Conservation (phyloP, 1,140 invertebrate genomes). For the Leptinotarsa lineolata region DNA sequence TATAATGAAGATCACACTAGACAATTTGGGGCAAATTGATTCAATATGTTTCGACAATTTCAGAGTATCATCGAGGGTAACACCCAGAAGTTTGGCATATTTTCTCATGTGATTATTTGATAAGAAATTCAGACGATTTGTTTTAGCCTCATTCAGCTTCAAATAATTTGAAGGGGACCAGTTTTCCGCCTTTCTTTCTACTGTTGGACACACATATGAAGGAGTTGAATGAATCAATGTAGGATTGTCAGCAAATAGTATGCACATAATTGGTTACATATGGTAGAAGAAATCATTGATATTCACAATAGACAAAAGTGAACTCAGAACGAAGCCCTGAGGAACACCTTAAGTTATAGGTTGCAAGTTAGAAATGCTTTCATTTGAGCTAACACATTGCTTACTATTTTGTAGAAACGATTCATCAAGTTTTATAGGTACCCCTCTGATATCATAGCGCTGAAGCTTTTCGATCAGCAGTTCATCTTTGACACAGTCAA, state of each 20-base stretch:
- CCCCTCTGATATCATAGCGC: no score
- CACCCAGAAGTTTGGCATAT: no score
- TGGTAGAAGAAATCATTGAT: conserved; percentile 13
- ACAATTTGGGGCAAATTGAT: no score
- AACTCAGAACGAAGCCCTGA: conserved; percentile 15
- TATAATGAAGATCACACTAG: no score
- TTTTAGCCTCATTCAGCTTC: conserved; percentile 12
- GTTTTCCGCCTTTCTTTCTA: conserved; percentile 13
- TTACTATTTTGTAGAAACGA: conserved; percentile 7
- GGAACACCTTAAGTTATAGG: conserved; percentile 12
- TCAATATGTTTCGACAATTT: no score
- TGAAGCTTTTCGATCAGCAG: no score
- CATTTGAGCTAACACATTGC: conserved; percentile 11
- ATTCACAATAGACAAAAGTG: conserved; percentile 1
- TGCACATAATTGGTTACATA: conserved; percentile 14
- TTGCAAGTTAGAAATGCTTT: conserved; percentile 10
- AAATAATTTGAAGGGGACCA: conserved; percentile 15
- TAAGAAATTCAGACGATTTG: no score
- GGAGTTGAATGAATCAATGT: conserved; percentile 12
- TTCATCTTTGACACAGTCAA: no score
- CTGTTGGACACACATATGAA: conserved; percentile 8
- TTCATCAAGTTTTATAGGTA: no score
- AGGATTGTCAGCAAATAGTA: conserved; percentile 13
- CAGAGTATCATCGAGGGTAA: no score
- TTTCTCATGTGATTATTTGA: no score